Base-by-base conservation (phyloP, 2,797 vertebrate species). In the Trachops cirrhosus region DNA sequence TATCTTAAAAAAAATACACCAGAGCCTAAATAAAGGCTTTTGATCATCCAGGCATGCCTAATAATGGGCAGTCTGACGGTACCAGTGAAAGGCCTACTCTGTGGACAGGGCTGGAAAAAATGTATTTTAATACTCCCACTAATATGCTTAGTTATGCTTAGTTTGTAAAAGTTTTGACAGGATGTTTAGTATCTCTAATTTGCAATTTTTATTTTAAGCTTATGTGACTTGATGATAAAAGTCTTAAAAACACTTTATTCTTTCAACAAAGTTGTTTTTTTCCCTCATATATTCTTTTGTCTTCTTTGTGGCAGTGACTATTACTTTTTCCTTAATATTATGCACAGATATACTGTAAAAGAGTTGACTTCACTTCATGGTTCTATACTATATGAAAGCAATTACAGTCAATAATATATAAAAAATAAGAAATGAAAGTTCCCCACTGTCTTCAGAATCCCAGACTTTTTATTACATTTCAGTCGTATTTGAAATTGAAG, bases 401-500 rank as follows among this genome's bases (percentile, higher is more conserved):
- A 57, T 52, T 54, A n/a, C 14, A 14, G 21, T 9, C 11, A 34
- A 21, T 37, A 22, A 54, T 6, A 22, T 1, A 48, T 9, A 41
- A 54, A 86, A 59, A 52, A 1, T 9, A 46, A 90, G 75, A 67
- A 67, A n/a, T 34, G 16, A 24, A 68, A 29, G 8, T 39, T 21
- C 88, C 24, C 26, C 39, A 64, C 3, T 1, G 24, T 8, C 9
- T 73, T 73, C 37, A 37, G 18, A 59, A 32, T 54, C 44, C 19
- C 29, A 41, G 19, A 10, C 22, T 85, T 74, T 18, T 59, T 50
- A 14, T 4, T 26, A 10, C 1, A 89, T 48, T 82, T 41, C n/a
- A 52, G 15, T 44, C 41, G 78, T 94, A 34, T 64, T 93, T 86
- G 22, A 94, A 80, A 83, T 22, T 5, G 4, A 97, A 46, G 26